Conservation (phyloP, 1,140 invertebrate species). For the Lamellibrachia luymesi region DNA sequence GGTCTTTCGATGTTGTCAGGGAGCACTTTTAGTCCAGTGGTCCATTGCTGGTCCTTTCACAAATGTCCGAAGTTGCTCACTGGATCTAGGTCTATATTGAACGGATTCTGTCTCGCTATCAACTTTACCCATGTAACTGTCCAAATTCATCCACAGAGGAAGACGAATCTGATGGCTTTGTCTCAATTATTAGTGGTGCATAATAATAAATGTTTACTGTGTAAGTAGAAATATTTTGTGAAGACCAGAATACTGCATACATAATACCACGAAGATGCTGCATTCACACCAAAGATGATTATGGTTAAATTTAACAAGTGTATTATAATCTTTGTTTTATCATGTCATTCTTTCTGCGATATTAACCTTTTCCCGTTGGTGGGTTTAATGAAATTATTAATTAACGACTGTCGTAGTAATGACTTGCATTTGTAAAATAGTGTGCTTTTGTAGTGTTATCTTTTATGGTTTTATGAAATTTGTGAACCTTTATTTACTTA, state of each 20-base stretch:
- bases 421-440: background rate
- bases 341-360: background rate
- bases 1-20: no score
- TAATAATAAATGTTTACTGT: background rate
- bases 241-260: background rate
- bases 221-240: background rate
- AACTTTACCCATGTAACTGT: background rate
- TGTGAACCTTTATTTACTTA: background rate
- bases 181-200: background rate
- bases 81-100: background rate
- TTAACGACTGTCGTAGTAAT: background rate
- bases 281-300: background rate
- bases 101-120: background rate
- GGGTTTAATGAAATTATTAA: background rate
- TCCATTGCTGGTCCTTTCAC: background rate
- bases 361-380: background rate
- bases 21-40: background rate
- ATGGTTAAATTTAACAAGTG: background rate
- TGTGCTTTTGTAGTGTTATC: background rate
- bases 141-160: background rate
- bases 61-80: background rate
- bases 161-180: background rate
- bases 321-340: background rate
- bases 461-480: background rate
- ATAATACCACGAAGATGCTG: background rate